phyloP scores from a whole-genome alignment of 2,113 vertebrate genomes.

The Arothron firmamentum region DNA sequence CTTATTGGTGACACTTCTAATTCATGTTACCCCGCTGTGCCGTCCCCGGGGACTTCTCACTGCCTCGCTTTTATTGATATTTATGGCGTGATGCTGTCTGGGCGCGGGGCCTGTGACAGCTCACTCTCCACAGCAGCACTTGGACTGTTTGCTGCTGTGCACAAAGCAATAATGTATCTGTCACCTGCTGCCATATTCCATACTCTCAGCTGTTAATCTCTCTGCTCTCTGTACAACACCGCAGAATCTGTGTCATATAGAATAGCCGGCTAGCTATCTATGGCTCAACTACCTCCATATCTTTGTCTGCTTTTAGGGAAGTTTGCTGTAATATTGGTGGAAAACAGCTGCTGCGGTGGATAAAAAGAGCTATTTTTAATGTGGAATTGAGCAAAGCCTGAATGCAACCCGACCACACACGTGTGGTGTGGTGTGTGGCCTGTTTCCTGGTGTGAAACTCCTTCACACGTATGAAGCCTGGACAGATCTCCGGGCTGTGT shows the following conservation, averaged over 20 bases:
- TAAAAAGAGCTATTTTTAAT: too few relatives aligned
- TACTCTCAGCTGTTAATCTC: conserved; percentile 52
- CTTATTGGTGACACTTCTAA: conserved; percentile 59
- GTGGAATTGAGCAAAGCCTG: too few relatives aligned
- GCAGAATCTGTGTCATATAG: conserved; percentile 18
- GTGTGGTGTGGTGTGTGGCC: too few relatives aligned
- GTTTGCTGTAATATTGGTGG: too few relatives aligned
- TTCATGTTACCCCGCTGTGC: conserved; percentile 50
- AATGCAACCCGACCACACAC: too few relatives aligned
- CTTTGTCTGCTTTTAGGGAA: too few relatives aligned
- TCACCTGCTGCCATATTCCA: conserved; percentile 59
- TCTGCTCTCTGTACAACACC: conserved; percentile 53
- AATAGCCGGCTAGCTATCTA: too few relatives aligned
- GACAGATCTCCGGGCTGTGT: too few relatives aligned
- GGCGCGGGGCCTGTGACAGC: conserved; percentile 49
- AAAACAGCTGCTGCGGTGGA: too few relatives aligned
- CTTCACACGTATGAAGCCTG: too few relatives aligned
- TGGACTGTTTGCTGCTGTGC: conserved; percentile 60
- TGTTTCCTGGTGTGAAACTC: too few relatives aligned
- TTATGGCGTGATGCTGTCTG: conserved; percentile 56
- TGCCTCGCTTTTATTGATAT: conserved; percentile 67
- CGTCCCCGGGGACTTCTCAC: conserved; percentile 54
- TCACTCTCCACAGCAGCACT: conserved; percentile 59
- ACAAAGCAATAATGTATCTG: conserved; percentile 64
- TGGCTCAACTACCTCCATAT: too few relatives aligned